Evolutionary conservation across 92 coral and sea anemone genomes (phyloP), one percentile per base, ranked within the genome.

Genomic region (Montipora capitata): DNA sequence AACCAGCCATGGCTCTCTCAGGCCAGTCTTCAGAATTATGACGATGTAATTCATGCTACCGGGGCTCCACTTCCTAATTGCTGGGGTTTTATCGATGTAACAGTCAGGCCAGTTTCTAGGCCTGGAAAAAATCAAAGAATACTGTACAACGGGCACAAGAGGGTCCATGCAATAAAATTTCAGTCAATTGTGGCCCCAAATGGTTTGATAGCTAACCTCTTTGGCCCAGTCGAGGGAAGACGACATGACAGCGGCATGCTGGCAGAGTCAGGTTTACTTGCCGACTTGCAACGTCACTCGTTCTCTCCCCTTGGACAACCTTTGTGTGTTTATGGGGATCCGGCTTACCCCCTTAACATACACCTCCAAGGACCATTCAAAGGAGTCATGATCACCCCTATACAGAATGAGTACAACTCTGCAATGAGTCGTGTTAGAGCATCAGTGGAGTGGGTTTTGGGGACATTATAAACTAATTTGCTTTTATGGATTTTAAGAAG

Each of bases 231-330:
- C 59, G 89, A 84, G 76, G 89, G 93, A 40, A 83, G 84, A 76
- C 65, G 93, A 62, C 93, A 90, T 72, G 91, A 90, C 81, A 82
- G 89, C 74, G 73, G 82, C 10, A 91, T 91, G 80, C 74, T 91
- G 78, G 83, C 72, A 40, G 82, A 85, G 42, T 84, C 89, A 61
- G 52, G 85, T 9, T 44, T 89, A 52, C 86, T 69, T 39, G 70
- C 68, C 67, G 85, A 89, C 52, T 83, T 89, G 11, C 80, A 87
- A 39, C 62, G 74, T 18, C 80, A 67, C 44, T 84, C 81, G 69
- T 77, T 44, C 70, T 66, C 54, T 75, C 72, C 68, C 7, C 79
- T 58, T 84, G 72, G 79, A 40, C 56, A 70, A 68, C 63, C 90
- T 4, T 72, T 84, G 70, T 84, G 90, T 80, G 78, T 90, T 9